Evolutionary conservation across 2,113 vertebrate genomes (phyloP), one percentile per base, ranked within the genome.

Genomic region (Setophaga kirtlandii): DNA sequence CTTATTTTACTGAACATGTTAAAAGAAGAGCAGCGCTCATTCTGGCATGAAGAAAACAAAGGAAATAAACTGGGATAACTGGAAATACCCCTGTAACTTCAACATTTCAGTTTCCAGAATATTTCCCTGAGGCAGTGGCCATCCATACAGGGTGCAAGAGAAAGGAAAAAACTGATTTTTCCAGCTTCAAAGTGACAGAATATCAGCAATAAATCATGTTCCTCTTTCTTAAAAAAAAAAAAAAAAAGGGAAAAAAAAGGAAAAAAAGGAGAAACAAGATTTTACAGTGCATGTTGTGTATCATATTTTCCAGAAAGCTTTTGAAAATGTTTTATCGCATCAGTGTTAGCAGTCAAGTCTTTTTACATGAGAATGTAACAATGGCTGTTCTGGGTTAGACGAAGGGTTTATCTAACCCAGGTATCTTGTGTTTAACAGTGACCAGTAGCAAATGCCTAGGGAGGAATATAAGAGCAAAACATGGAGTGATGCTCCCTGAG

Each of bases 361-460:
- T 89, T 95, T 96, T 78, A 87, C 68, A 90, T 87, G 39, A 83
- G 86, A 92, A 92, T 90, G 80, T 77, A 94, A 62, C 68, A 63
- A 31, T 0, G 3, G 59, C 79, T 81, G 80, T 65, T 90, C 94
- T 77, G 89, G 42, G 55, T 83, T 87, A 89, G 86, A 83, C 42
- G 93, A 90, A 81, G 64, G 73, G 12, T 87, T 97, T 97, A 96
- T 97, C 96, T 94, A 31, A 42, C 83, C 47, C 83, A 41, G 52
- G 71, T 93, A 96, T 97, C 94, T 96, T 96, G 88, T 93, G 50
- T 93, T 86, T 70, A 90, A 59, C 88, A 47, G 68, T 64, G 80
- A 76, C 91, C 94, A 92, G 67, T 39, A 92, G 73, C 60, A 92
- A 87, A 89, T 42, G 79, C 71, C 86, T 81, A 7, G 92, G 86